Evolutionary conservation across 92 coral and sea anemone species (phyloP).

Genomic region (Zoanthus sociatus): DNA sequence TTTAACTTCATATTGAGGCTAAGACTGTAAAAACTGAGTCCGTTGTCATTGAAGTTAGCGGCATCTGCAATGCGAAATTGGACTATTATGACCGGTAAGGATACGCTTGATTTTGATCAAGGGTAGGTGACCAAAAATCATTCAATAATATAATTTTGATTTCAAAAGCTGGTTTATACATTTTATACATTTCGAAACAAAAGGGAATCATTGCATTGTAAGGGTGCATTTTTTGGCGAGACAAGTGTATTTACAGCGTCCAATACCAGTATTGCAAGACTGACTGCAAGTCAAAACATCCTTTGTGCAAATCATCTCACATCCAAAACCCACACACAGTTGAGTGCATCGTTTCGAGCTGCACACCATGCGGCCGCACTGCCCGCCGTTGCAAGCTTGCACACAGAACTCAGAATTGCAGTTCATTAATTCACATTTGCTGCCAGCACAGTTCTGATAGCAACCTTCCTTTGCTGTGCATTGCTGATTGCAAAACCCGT

Average conservation of each 20-base stretch:
- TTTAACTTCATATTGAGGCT: no score
- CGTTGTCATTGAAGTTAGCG: no score
- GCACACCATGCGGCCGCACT: slow-evolving; percentile 83
- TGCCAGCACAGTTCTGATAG: slow-evolving; percentile 82
- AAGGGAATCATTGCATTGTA: slow-evolving; percentile 11
- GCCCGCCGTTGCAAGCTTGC: slow-evolving; percentile 82
- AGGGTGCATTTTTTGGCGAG: slow-evolving; percentile 71
- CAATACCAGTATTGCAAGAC: slow-evolving; percentile 71
- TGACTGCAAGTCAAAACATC: slow-evolving; percentile 75
- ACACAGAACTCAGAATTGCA: slow-evolving; percentile 74
- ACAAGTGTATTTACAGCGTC: slow-evolving; percentile 75
- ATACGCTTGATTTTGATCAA: no score
- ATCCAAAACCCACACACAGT: slow-evolving; percentile 73
- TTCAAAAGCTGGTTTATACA: no score
- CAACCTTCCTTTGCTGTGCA: slow-evolving; percentile 73
- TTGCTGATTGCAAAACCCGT: slow-evolving; percentile 73
- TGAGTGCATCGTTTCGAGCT: slow-evolving; percentile 74
- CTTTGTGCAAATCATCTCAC: slow-evolving; percentile 79
- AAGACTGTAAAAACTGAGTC: no score
- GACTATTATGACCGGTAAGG: no score
- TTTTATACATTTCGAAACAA: not conserved
- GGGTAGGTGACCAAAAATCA: no score
- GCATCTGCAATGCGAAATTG: no score
- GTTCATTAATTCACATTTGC: slow-evolving; percentile 74
- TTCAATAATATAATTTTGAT: no score